Percentiles rank a stretch among this genome's conserved stretches.
phyloP scores from a whole-genome alignment of 2,797 vertebrate species.

The Todus mexicanus region DNA sequence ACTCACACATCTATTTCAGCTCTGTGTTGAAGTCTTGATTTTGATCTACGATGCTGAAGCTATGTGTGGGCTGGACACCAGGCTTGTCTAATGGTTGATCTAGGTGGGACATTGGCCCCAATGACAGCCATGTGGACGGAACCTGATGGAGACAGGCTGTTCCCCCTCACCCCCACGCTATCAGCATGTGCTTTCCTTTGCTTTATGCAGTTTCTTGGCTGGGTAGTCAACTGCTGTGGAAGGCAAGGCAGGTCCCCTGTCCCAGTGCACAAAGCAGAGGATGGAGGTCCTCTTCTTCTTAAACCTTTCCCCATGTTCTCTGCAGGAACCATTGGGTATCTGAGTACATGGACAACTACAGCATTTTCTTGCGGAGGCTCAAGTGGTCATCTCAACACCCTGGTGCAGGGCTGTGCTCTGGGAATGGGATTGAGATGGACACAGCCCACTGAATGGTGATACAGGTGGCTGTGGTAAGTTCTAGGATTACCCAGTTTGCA shows the following conservation, averaged over 20 bases:
- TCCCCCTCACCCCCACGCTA: neutral
- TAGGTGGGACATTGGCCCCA: neutral
- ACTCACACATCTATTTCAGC: neutral
- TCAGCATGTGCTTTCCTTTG: accelerated
- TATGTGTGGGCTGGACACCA: neutral
- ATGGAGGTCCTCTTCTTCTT: neutral
- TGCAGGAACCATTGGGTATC: conserved; percentile 36
- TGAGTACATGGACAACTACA: conserved; percentile 48
- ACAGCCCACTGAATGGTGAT: neutral
- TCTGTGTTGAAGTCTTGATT: neutral
- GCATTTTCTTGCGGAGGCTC: neutral
- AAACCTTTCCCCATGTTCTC: neutral
- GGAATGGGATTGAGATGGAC: neutral
- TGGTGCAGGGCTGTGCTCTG: neutral
- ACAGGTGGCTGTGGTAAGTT: neutral
- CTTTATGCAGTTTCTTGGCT: accelerated
- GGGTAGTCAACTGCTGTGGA: accelerated
- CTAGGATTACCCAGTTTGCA: neutral
- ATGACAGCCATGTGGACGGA: accelerated
- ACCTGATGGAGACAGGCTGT: neutral
- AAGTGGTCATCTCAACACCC: neutral
- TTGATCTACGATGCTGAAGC: neutral
- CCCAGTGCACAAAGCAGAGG: neutral
- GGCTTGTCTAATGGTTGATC: neutral
- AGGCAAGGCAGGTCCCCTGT: neutral